Base-by-base conservation (phyloP, 2,113 vertebrate genomes). In the Chionis minor region DNA sequence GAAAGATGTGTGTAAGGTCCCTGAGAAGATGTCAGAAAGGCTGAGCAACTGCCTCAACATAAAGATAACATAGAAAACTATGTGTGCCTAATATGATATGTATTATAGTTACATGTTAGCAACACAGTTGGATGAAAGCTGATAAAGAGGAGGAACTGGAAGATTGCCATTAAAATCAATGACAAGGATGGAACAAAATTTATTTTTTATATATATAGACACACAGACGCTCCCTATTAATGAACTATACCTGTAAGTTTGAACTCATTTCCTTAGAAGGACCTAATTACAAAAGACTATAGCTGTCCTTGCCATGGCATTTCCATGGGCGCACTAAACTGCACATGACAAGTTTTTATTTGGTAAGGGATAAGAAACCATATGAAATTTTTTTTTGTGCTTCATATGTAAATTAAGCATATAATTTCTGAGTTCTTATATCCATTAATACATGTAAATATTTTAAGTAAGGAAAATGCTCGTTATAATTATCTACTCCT, bases 171-270 rank as follows among this genome's bases (percentile, higher is more conserved):
- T 86, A 61, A 75, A 91, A 65, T 42, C 6, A 77, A 30, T 45
- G 5, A 20, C 22, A 79, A 63, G n/a, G 65, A 32, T 35, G 6
- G 22, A 92, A 82, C 19, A 51, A 58, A 92, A 85, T 26, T 0
- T 56, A 32, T 70, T 30, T 51, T 21, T 38, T 38, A 38, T 38
- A 38, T 38, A 5, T 7, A 8, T 2, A 12, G 0, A 55, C 0
- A 23, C 4, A 74, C 10, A 40, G 6, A 22, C 8, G 28, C 2
- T n/a, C 26, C 6, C 62, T 52, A 27, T 21, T 62, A 74, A 44
- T 35, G 10, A 81, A 47, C 3, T 61, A 49, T 33, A 51, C 47
- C 8, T 49, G 73, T 45, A 77, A 70, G 84, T 62, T 78, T 63
- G 20, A 78, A 78, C 13, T 62, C 66, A 3, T 33, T 84, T 20